These are phyloP conservation scores for Callithrix jacchus DNA, from an alignment of 2,113 vertebrate genomes.

Conservation along the genomic window DNA sequence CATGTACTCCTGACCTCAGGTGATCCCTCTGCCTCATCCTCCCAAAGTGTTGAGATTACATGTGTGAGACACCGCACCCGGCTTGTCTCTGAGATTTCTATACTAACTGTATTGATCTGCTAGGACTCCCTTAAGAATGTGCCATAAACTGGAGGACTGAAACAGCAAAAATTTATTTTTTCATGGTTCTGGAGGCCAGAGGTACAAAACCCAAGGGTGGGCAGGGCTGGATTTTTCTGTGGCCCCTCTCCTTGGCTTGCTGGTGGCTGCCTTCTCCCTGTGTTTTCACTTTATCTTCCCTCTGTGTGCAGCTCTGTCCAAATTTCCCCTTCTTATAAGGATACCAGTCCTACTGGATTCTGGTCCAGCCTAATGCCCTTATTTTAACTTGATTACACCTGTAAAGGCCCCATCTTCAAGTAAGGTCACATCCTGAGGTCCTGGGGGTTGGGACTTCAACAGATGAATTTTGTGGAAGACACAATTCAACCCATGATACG, in stretches of 20 bases:
- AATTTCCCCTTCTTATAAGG: background rate
- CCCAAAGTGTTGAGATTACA: no score
- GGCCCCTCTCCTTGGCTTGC: background rate
- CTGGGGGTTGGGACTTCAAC: background rate
- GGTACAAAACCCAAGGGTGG: background rate
- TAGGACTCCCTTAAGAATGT: background rate
- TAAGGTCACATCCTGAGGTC: background rate
- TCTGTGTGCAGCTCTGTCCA: background rate
- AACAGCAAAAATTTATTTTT: no score
- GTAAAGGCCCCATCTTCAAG: background rate
- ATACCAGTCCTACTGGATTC: background rate
- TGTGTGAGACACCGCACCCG: no score
- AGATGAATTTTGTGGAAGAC: background rate
- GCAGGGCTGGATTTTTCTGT: background rate
- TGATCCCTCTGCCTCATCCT: no score
- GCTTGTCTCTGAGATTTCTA: background rate
- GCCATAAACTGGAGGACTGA: background rate
- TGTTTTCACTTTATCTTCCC: background rate
- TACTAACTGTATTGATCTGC: background rate
- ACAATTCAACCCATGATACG: background rate
- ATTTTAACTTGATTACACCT: background rate
- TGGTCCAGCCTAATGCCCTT: background rate
- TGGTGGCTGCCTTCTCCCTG: rapidly evolving
- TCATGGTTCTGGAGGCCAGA: background rate
- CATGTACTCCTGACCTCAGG: no score